These are phyloP conservation scores for Lepus timidus DNA, from an alignment of 2,113 vertebrate species.

Conservation along the genomic window DNA sequence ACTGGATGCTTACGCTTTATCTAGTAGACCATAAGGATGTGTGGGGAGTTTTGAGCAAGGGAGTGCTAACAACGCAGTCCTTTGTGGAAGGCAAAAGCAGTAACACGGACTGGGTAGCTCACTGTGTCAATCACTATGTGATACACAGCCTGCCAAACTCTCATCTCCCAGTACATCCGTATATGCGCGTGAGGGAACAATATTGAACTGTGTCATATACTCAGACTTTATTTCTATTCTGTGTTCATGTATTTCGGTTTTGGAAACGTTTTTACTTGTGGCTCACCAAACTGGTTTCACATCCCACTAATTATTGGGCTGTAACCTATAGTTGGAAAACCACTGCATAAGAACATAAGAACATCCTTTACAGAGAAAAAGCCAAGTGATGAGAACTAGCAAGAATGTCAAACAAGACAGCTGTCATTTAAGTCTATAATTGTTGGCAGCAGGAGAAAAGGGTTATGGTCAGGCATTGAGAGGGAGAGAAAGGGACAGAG, in stretches of 20 bases:
- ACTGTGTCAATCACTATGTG: neutral
- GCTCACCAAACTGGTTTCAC: neutral
- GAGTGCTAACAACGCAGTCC: neutral
- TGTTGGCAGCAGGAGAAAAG: neutral
- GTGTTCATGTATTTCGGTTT: too few species aligned
- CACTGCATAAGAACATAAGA: neutral
- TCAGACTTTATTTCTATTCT: neutral
- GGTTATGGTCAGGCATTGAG: neutral
- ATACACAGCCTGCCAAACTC: too few species aligned
- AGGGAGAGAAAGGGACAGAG: neutral
- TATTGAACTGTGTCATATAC: neutral
- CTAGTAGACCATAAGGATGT: neutral
- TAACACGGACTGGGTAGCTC: neutral
- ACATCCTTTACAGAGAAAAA: slow-evolving; percentile 15
- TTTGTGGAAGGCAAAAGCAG: neutral
- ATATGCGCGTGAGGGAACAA: neutral
- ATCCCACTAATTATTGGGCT: neutral
- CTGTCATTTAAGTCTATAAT: neutral
- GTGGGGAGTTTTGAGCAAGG: neutral
- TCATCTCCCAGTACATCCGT: too few species aligned
- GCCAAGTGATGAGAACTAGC: neutral
- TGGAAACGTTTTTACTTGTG: slow-evolving; percentile 14
- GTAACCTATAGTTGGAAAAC: slow-evolving; percentile 27
- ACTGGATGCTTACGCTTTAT: neutral
- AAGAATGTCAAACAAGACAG: neutral